These are phyloP conservation scores for Erpobdella octoculata DNA, from an alignment of 2,888 invertebrate genomes.

Conservation along the genomic window DNA sequence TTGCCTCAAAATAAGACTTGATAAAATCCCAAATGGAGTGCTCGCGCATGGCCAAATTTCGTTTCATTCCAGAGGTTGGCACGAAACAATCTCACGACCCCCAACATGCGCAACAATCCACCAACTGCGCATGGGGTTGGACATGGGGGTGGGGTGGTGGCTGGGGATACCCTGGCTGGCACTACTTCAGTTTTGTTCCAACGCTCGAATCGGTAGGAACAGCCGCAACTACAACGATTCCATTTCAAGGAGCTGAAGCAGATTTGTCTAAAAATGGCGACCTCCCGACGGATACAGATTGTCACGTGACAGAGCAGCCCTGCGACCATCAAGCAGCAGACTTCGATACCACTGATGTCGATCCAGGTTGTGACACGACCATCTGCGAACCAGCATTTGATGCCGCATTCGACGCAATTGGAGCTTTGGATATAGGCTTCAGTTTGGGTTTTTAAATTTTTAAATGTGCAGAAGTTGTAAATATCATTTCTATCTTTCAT, in stretches of 20 bases:
- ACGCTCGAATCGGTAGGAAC: neutral
- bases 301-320: slow-evolving; percentile 6
- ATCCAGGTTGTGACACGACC: slow-evolving; percentile 17
- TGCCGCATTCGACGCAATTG: slow-evolving; percentile 19
- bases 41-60: too few species aligned
- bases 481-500: too few species aligned
- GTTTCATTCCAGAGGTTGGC: too few species aligned
- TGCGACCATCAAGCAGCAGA: slow-evolving; percentile 6
- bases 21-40: too few species aligned
- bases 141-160: slow-evolving; percentile 33
- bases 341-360: slow-evolving; percentile 15
- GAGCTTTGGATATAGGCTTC: slow-evolving; percentile 28
- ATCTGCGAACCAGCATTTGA: slow-evolving; percentile 28
- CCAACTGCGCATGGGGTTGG: slow-evolving; percentile 31
- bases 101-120: too few species aligned
- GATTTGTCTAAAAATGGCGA: slow-evolving; percentile 5
- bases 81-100: too few species aligned
- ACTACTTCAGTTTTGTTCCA: slow-evolving; percentile 4
- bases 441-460: slow-evolving; percentile 26
- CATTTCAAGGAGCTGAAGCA: neutral
- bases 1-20: too few species aligned
- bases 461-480: too few species aligned
- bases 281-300: slow-evolving; percentile 13
- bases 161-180: slow-evolving; percentile 31
- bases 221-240: slow-evolving; percentile 11